Base-by-base conservation (phyloP, 1,140 invertebrate species). In the Phthorimaea operculella region DNA sequence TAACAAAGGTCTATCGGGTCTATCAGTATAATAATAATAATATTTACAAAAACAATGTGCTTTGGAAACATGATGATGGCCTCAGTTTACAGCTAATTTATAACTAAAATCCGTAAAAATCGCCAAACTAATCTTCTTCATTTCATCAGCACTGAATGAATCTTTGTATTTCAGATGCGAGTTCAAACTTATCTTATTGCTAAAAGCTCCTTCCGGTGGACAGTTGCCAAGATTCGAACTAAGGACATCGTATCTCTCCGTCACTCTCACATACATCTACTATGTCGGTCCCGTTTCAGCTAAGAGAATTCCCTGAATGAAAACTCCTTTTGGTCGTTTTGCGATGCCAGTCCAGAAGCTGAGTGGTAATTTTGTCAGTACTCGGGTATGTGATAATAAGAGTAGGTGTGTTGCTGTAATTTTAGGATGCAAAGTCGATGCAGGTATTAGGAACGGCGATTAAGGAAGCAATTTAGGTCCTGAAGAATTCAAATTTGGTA, bases 181-280 rank as follows among this genome's bases (percentile, higher is more conserved):
- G 62, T 65, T 71, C 64, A 59, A 57, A 62, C 52, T 70, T 53
- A 58, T 78, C 77, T 72, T 80, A 74, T 80, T 83, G 70, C 69
- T 71, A 68, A 71, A 47, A 47, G 16, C 64, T 67, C 66, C 68
- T 82, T 82, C 80, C 80, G 70, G 80, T 83, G 80, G 80, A 83
- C 79, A 76, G 76, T 76, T 83, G 80, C 80, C 80, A 83, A 83
- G 77, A 77, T 65, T 66, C 66, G 70, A 72, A 65, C 61, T 70
- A 69, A 72, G 67, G 62, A 66, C 50, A 63, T 72, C 48, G 21
- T 54, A 52, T 45, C 12, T 75, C 70, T 51, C 52, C 52, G 15
- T 76, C 65, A 11, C 18, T 21, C 72, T 17, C 47, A 15, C 49
- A 12, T 12, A 8, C 33, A 6, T 47, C 34, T 18, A 15, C 34